Conservation (phyloP, 2,888 invertebrate genomes). For the Hesperia comma region DNA sequence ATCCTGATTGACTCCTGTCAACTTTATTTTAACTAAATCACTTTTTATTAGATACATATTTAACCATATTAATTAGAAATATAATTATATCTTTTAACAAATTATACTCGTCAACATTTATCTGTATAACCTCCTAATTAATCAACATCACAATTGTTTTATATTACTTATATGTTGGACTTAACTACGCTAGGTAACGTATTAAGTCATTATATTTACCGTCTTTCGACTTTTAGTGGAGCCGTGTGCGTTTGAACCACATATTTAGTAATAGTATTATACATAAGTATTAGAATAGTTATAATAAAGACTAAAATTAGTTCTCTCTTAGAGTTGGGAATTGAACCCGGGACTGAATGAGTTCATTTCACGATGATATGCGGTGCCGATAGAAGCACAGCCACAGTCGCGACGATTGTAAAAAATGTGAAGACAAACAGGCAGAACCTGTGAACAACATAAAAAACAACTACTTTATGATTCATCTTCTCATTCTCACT, state of each 20-base stretch:
- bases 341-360: conserved; percentile 43
- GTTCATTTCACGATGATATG: conserved; percentile 96
- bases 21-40: conserved; percentile 41
- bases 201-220: conserved; percentile 63
- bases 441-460: conserved; percentile 88
- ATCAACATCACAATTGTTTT: conserved; percentile 80
- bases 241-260: conserved; percentile 81
- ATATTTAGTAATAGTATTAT: conserved; percentile 59
- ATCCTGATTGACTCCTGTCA: conserved; percentile 37
- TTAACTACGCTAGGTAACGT: conserved; percentile 65
- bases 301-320: conserved; percentile 69
- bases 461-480: background rate
- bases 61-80: conserved; percentile 58
- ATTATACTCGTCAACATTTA: conserved; percentile 74
- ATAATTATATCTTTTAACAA: conserved; percentile 71
- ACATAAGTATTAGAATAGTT: conserved; percentile 49
- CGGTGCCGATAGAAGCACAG: conserved; percentile 95
- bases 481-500: too few species aligned
- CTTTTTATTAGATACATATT: conserved; percentile 45
- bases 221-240: conserved; percentile 70
- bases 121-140: conserved; percentile 75
- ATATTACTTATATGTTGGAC: conserved; percentile 72
- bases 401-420: conserved; percentile 96
- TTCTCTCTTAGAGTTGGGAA: conserved; percentile 67
- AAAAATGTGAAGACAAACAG: conserved; percentile 97